Percentiles rank a stretch among this genome's conserved stretches.
phyloP scores from a whole-genome alignment of 2,888 invertebrate species.

The Pomacea canaliculata region DNA sequence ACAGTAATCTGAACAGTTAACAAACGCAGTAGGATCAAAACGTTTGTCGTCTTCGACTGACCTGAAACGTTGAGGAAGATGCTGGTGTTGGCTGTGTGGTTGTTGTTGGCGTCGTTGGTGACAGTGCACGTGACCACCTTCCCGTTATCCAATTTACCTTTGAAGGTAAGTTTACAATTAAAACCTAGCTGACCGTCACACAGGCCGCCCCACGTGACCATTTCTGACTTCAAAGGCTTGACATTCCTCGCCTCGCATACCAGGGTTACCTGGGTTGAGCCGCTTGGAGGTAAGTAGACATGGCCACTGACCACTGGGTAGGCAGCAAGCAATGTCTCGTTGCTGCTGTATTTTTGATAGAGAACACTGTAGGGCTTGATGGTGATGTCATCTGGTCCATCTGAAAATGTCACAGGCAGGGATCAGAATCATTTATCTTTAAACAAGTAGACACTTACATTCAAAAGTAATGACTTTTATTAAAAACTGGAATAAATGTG shows the following conservation, averaged over 20 bases:
- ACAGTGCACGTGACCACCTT: conserved; percentile 3
- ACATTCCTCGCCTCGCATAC: background rate
- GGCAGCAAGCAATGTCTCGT: too few relatives aligned
- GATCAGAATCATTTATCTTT: too few relatives aligned
- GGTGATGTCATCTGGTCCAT: background rate
- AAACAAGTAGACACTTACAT: too few relatives aligned
- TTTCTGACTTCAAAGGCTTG: background rate
- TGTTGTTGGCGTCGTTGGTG: conserved; percentile 4
- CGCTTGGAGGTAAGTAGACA: background rate
- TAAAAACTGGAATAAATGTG: too few relatives aligned
- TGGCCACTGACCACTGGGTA: too few relatives aligned
- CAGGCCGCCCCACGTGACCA: conserved; percentile 10
- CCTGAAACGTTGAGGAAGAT: background rate
- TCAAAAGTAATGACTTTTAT: too few relatives aligned
- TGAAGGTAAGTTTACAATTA: background rate
- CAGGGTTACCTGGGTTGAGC: background rate
- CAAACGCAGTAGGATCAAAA: too few relatives aligned
- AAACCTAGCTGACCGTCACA: background rate
- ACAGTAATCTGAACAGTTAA: too few relatives aligned
- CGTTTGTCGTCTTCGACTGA: background rate
- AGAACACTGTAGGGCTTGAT: background rate
- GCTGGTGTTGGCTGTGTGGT: background rate
- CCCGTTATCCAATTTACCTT: background rate
- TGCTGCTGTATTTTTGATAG: too few relatives aligned
- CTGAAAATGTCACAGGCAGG: too few relatives aligned